Conservation (phyloP, 2,113 vertebrate species). For the Petroica traversi region DNA sequence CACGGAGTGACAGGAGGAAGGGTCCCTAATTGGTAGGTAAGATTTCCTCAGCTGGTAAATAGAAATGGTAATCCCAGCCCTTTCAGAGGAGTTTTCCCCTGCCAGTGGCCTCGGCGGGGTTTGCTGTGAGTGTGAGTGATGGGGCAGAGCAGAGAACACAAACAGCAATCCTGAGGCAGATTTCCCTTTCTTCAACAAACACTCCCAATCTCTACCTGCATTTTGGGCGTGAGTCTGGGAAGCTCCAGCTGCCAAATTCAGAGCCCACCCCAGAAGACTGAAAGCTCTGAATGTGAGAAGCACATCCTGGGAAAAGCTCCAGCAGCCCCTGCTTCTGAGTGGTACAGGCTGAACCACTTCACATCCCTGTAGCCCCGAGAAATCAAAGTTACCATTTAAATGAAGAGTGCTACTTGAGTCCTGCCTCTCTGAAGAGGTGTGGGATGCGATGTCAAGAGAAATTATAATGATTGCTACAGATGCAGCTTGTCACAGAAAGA, state of each 20-base stretch:
- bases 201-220: background rate
- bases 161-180: background rate
- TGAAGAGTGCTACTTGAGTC: constrained; percentile 24
- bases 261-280: background rate
- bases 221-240: background rate
- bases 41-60: constrained; percentile 8
- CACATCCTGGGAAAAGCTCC: background rate
- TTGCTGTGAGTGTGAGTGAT: background rate
- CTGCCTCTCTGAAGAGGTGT: background rate
- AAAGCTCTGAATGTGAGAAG: background rate
- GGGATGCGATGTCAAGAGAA: constrained; percentile 34
- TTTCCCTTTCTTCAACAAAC: background rate
- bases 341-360: background rate
- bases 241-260: background rate
- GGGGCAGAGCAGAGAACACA: background rate
- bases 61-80: background rate
- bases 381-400: constrained; percentile 30
- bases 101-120: background rate
- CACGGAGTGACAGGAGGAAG: background rate
- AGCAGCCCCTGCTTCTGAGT: background rate
- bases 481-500: constrained; percentile 33
- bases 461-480: constrained; percentile 48
- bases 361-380: background rate
- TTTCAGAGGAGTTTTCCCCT: background rate
- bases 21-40: background rate